A percentile compares a stretch with the other conserved stretches of the same genome.
phyloP scores from a whole-genome alignment of 1,140 invertebrate genomes.

The Notospermus geniculatus region DNA sequence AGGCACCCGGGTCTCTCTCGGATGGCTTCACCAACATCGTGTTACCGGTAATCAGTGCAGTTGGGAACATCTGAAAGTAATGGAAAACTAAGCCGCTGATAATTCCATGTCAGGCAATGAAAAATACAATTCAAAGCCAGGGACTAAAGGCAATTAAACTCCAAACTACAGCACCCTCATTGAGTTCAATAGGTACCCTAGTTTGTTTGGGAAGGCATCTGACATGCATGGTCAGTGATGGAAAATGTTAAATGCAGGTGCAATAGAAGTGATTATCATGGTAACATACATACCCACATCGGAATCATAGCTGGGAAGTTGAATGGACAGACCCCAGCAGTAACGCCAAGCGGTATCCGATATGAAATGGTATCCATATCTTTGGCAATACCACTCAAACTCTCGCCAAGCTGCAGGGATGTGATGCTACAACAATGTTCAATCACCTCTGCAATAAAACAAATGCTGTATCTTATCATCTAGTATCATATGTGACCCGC shows the following conservation, averaged over 20 bases:
- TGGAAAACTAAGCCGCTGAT: neutral
- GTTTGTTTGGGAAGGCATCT: too few relatives aligned
- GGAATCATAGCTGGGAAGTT: constrained; percentile 99
- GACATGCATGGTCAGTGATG: too few relatives aligned
- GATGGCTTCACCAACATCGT: constrained; percentile 81
- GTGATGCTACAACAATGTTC: constrained; percentile 95
- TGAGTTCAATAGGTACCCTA: too few relatives aligned
- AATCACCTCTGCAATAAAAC: constrained; percentile 71
- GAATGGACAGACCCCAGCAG: constrained; percentile 78
- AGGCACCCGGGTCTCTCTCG: constrained; percentile 94
- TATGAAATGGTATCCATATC: constrained; percentile 76
- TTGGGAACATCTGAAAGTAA: constrained; percentile 84
- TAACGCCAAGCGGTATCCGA: constrained; percentile 84
- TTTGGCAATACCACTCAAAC: constrained; percentile 83
- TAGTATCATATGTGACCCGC: neutral
- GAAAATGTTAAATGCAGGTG: too few relatives aligned
- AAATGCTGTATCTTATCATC: neutral
- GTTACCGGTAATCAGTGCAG: constrained; percentile 87
- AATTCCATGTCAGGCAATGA: too few relatives aligned
- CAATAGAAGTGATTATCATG: too few relatives aligned
- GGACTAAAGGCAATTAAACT: too few relatives aligned
- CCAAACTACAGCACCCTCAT: too few relatives aligned
- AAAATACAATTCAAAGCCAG: too few relatives aligned
- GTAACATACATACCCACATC: constrained; percentile 77
- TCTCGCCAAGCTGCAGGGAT: constrained; percentile 87